Evolutionary conservation across 2,888 invertebrate species (phyloP), one percentile per base, ranked within the genome.

Genomic region (Diadromus collaris): DNA sequence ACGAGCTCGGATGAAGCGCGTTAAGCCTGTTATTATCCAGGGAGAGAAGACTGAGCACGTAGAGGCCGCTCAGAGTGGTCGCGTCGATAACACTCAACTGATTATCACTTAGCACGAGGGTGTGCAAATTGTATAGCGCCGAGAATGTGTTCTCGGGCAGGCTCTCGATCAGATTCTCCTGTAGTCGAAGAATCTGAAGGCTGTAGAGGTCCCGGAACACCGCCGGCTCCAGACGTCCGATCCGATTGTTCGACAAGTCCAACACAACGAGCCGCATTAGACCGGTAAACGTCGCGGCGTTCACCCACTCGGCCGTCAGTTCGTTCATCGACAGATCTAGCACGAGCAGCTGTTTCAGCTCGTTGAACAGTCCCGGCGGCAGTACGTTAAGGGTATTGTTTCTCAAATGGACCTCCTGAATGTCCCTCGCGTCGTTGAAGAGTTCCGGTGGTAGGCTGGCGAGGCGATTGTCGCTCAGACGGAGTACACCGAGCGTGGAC

Each of bases 371-470:
- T 29, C 96, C 96, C 10, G 96, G 96, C 63, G 96, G 96, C 44
- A 97, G 91, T 19, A 96, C 96, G 85, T 95, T 95, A 78, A 97
- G 94, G 46, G 95, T 95, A 90, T 97, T 97, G 89, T 96, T 96
- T 87, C 95, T 95, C 74, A 97, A 91, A 90, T 96, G 95, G 87
- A 97, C 94, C 91, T 96, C 96, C 90, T 95, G 95, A 58, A 97
- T 92, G 82, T 95, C 95, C 85, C 95, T 93, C 46, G 95, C 94
- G 87, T 96, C 96, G 86, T 95, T 93, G 89, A 97, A 96, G 71
- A 97, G 92, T 89, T 96, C 96, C 2, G 96, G 95, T 27, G 97
- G 97, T 81, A 97, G 92, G 88, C 95, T 95, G 78, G 94, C 94
- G 82, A 97, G 93, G 84, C 95, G 94, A 91, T 97, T 97, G 90